phyloP scores from a whole-genome alignment of 1,140 invertebrate genomes.

The Pogonus chalceus region DNA sequence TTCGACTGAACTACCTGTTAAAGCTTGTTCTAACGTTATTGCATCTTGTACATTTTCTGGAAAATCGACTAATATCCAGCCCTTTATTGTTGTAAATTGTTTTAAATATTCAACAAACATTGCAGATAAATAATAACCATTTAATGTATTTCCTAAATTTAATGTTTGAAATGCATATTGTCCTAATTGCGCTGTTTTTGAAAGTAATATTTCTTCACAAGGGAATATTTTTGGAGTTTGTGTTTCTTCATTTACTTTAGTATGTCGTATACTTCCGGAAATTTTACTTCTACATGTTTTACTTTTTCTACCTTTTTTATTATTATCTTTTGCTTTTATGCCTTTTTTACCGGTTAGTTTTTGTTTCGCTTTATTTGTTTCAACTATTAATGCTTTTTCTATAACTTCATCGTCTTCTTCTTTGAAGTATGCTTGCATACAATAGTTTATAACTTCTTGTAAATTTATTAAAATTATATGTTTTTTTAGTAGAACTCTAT shows the following conservation, averaged over 20 bases:
- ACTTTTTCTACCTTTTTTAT: constrained; percentile 10
- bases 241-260: constrained; percentile 38
- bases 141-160: constrained; percentile 39
- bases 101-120: constrained; percentile 50
- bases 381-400: constrained; percentile 9
- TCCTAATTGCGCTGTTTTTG: constrained; percentile 41
- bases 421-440: constrained; percentile 40
- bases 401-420: constrained; percentile 36
- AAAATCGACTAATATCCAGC: constrained; percentile 52
- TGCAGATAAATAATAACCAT: constrained; percentile 41
- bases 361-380: constrained; percentile 6
- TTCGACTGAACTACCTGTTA: constrained; percentile 16
- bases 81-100: constrained; percentile 36
- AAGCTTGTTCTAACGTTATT: constrained; percentile 40
- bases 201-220: constrained; percentile 41
- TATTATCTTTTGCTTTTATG: constrained; percentile 15
- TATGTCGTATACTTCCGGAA: constrained; percentile 25
- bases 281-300: constrained; percentile 6
- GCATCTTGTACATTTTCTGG: constrained; percentile 46
- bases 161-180: constrained; percentile 43
- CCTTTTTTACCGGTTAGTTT: constrained; percentile 13
- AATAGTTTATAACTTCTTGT: constrained; percentile 44
- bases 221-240: constrained; percentile 48
- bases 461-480: constrained; percentile 41
- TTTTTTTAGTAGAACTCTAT: constrained; percentile 34